Percentiles rank a stretch among this genome's conserved stretches.
Conservation (phyloP, 2,888 invertebrate species). For the Synanthedon tipuliformis region DNA sequence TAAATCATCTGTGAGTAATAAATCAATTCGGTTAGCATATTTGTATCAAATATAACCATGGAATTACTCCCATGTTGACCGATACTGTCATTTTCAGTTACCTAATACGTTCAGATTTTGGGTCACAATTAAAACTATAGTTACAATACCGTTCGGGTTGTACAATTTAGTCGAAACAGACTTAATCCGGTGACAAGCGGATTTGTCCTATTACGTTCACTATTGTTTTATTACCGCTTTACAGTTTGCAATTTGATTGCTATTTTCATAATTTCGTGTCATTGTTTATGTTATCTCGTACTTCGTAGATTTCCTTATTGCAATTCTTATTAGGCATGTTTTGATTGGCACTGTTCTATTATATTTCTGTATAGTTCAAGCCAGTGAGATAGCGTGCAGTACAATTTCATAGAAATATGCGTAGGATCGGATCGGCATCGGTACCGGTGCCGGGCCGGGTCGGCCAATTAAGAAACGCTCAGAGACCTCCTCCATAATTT, state of each 20-base stretch:
- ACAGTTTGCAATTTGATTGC: background rate
- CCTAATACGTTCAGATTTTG: conserved; percentile 9
- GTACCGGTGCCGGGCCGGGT: too few species aligned
- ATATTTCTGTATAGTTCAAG: too few species aligned
- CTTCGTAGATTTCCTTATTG: background rate
- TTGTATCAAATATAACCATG: conserved; percentile 26
- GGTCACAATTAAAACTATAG: background rate
- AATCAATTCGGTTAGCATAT: conserved; percentile 26
- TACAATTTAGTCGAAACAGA: conserved; percentile 12
- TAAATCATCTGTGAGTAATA: conserved; percentile 8
- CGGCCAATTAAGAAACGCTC: too few species aligned
- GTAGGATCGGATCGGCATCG: too few species aligned
- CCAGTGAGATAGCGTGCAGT: too few species aligned
- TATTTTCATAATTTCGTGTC: background rate
- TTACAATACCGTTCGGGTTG: background rate
- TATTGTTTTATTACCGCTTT: background rate
- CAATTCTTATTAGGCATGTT: too few species aligned
- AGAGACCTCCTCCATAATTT: too few species aligned
- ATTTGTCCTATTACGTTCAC: conserved; percentile 16
- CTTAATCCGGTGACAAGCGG: conserved; percentile 28
- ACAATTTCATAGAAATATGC: too few species aligned
- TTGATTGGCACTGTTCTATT: too few species aligned
- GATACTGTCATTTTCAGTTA: conserved; percentile 17
- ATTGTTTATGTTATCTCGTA: background rate
- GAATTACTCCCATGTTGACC: conserved; percentile 25